Evolutionary conservation across 2,888 invertebrate species (phyloP), one percentile per base, ranked within the genome.

Genomic region (Pseudoips prasinana): DNA sequence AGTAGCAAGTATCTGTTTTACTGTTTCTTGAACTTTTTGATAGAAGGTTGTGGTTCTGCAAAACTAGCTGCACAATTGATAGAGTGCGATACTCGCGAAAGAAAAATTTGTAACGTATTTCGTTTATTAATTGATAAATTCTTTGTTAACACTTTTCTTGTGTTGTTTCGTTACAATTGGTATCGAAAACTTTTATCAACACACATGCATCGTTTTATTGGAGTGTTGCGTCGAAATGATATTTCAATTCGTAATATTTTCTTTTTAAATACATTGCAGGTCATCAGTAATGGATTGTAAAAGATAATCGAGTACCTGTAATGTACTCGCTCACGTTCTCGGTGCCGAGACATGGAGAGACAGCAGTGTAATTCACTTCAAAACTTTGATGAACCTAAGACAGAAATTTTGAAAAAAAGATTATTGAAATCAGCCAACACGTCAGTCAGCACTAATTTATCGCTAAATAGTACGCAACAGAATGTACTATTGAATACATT

Each of bases 401-500:
- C 82, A 40, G 88, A 87, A 76, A 87, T 88, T 67, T 80, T 88
- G 66, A 87, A 87, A 83, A 88, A 86, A 73, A 82, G 86, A 78
- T 76, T 88, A 67, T 69, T 88, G 58, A 87, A 86, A 71, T 75
- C 85, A 23, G 63, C 64, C 35, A 80, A 72, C 58, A 62, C 73
- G 46, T 64, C 77, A 46, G 52, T 70, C 46, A 67, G 58, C 50
- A 66, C 64, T 32, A 75, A 73, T 70, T 58, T 74, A 49, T 62
- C 79, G 49, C 76, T 75, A 52, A 79, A 65, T 54, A 72, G 66
- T 58, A 58, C 76, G 38, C 85, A 80, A 51, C 82, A 86, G 53
- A 86, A 87, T 85, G 87, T 79, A 58, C 64, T 86, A 53, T 62
- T 87, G 67, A 88, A 84, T 72, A 74, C 83, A 49, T 77, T 86